A percentile compares a stretch with the other conserved stretches of the same genome.
Conservation (phyloP, 2,113 vertebrate species). For the Serilophus lunatus region DNA sequence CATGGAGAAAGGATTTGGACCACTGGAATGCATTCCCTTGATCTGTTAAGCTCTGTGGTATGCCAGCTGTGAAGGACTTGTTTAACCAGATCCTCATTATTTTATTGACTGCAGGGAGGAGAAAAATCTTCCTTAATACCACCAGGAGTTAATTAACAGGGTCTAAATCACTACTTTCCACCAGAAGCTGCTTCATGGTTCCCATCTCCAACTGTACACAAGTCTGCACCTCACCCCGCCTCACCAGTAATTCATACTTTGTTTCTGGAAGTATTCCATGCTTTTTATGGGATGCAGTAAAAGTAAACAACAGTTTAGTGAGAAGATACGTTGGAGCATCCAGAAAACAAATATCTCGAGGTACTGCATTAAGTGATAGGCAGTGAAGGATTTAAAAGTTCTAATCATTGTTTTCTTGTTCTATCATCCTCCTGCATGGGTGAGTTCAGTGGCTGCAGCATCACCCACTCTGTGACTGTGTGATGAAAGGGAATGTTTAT, state of each 20-base stretch:
- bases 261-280: not conserved
- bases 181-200: not conserved
- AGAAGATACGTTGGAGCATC: not conserved
- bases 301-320: not conserved
- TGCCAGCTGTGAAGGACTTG: not conserved
- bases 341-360: not conserved
- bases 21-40: not conserved
- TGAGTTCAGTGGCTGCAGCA: not conserved
- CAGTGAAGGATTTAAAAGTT: not conserved
- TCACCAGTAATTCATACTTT: not conserved
- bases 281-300: not conserved
- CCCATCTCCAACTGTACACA: not conserved
- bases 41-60: not conserved
- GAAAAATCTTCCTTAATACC: not conserved
- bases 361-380: not conserved
- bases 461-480: not conserved
- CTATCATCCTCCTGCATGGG: not conserved
- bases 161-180: not conserved
- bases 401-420: not conserved
- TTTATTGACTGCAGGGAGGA: not conserved
- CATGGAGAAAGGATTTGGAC: not conserved
- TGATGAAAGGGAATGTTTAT: not conserved
- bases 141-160: not conserved
- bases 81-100: not conserved
- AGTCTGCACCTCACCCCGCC: not conserved